These are phyloP conservation scores for Sarcoramphus papa DNA, from an alignment of 2,797 vertebrate species.

Conservation along the genomic window DNA sequence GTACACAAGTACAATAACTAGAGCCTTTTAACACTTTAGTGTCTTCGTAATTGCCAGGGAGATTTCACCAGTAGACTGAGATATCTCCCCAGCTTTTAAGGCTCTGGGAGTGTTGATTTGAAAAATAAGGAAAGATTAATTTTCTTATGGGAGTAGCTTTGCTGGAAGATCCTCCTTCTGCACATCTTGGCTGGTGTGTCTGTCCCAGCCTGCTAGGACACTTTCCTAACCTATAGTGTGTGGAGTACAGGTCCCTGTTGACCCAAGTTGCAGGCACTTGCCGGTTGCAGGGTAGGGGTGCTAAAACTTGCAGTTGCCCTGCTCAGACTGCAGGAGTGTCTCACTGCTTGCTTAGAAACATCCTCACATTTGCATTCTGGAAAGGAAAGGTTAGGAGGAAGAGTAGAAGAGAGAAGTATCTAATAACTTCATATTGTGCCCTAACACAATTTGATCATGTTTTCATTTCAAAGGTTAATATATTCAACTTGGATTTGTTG, in stretches of 20 bases:
- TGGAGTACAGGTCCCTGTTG: too few relatives aligned
- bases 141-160: neutral
- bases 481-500: neutral
- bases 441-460: neutral
- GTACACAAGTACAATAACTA: neutral
- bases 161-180: neutral
- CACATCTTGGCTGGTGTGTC: neutral
- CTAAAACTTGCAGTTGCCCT: neutral
- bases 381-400: neutral
- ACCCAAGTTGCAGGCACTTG: neutral
- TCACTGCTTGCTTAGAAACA: neutral
- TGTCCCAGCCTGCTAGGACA: neutral
- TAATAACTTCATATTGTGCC: neutral
- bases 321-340: neutral
- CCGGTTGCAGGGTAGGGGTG: neutral
- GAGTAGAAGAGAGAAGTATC: neutral
- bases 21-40: neutral
- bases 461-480: constrained; percentile 24
- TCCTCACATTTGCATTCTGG: neutral
- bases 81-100: neutral
- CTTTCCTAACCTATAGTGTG: neutral
- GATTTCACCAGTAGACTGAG: neutral
- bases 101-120: neutral
- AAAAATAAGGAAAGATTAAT: neutral
- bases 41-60: neutral